A percentile compares a stretch with the other conserved stretches of the same genome.
These are phyloP conservation scores for Malurus leucopterus DNA, from an alignment of 2,797 vertebrate species.

Conservation along the genomic window DNA sequence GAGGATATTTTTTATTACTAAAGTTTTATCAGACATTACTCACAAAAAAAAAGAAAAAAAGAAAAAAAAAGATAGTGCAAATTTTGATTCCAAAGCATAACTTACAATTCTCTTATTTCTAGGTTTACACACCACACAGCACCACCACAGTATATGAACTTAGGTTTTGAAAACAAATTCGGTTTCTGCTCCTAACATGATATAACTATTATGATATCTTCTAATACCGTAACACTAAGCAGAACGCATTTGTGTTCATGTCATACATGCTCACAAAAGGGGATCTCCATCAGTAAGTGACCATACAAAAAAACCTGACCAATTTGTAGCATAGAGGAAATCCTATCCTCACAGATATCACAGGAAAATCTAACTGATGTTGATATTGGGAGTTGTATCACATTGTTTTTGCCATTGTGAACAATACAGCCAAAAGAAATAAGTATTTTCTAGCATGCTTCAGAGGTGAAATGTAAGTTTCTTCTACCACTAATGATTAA, in stretches of 20 bases:
- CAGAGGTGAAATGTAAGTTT: neutral
- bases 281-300: neutral
- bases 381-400: neutral
- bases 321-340: neutral
- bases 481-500: neutral
- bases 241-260: neutral
- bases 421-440: neutral
- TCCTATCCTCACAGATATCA: neutral
- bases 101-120: neutral
- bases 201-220: neutral
- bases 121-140: neutral
- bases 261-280: neutral
- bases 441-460: neutral
- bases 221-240: neutral
- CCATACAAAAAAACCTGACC: neutral
- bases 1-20: neutral
- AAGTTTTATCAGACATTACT: neutral
- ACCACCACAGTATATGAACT: neutral
- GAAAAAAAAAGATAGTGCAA: neutral
- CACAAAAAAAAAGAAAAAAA: too few species aligned
- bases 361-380: neutral
- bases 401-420: neutral
- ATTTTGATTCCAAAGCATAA: neutral
- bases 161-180: neutral
- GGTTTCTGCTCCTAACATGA: neutral